A percentile compares a stretch with the other conserved stretches of the same genome.
phyloP scores from a whole-genome alignment of 2,113 vertebrate genomes.

The Phalacrocorax carbo region DNA sequence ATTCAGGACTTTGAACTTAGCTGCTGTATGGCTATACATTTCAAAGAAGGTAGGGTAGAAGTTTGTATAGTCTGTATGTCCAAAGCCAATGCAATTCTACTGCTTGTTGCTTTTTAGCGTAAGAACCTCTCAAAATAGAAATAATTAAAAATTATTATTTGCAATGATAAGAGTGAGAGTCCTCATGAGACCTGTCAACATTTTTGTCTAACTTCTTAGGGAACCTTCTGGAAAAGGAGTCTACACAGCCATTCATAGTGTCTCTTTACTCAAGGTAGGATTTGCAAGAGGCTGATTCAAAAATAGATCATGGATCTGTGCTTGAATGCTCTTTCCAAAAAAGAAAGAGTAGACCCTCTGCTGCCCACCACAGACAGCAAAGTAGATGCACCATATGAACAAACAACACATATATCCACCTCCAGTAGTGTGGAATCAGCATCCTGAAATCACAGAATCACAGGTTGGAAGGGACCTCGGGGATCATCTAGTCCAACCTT shows the following conservation, averaged over 20 bases:
- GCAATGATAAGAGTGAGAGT: not conserved
- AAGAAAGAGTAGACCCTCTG: not conserved
- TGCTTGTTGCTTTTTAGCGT: not conserved
- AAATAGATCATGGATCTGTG: not conserved
- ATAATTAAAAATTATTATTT: not conserved
- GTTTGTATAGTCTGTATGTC: not conserved
- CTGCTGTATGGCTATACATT: not conserved
- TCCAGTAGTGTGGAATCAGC: not conserved
- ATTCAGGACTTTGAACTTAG: not conserved
- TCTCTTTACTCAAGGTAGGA: not conserved
- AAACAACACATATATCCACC: rapidly evolving
- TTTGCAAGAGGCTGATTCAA: not conserved
- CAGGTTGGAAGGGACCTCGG: too few relatives aligned
- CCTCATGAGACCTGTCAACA: not conserved
- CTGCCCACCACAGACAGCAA: not conserved
- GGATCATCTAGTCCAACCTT: too few relatives aligned
- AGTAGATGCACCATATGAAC: not conserved
- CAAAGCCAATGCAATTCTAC: not conserved
- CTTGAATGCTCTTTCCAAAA: not conserved
- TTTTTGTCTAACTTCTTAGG: not conserved
- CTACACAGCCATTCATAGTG: not conserved
- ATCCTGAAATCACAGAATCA: not conserved
- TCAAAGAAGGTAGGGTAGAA: not conserved
- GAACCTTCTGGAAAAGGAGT: not conserved
- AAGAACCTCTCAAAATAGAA: not conserved